Base-by-base conservation (phyloP, 2,888 invertebrate species). In the Chloroclystis v-ata region DNA sequence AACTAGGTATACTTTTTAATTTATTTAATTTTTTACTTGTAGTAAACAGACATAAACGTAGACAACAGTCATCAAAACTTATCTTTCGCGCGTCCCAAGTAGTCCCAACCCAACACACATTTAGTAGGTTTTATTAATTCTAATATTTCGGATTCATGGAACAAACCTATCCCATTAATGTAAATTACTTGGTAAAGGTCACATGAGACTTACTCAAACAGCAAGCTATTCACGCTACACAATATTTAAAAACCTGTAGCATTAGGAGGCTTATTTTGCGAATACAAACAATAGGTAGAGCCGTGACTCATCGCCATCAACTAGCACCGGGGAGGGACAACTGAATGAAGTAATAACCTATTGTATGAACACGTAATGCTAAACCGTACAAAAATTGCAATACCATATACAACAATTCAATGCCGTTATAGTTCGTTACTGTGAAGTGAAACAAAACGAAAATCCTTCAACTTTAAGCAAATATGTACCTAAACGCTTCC, bases 401-500 rank as follows among this genome's bases (percentile, higher is more conserved):
- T 43, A 33, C 32, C 14, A 2, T 33, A n/a, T 6, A 33, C 32
- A n/a, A 5, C 14, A 32, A 32, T 16, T 33, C 2, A 33, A 32
- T 40, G 25, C 39, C 40, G 33, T 49, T 49, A 50, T 35, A 20
- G 29, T 43, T 42, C 28, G 43, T 28, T 7, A 43, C 43, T 43
- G 46, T 50, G 46, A 46, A 50, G 35, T 16, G 37, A 39, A 50
- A 47, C 24, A 39, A 49, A 44, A 44, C 29, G 25, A 37, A 24
- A 33, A 20, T 20, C 5, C 5, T 4, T 20, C 5, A 20, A 20
- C 20, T 20, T 20, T 20, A 20, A 20, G 3, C 20, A 20, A 5
- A 2, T 20, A 4, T 20, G 20, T 20, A 20, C 2, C 20, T 5
- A 20, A 20, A 20, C 20, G 20, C 20, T n/a, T n/a, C n/a, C n/a